phyloP scores from a whole-genome alignment of 1,140 invertebrate species.

The Maniola jurtina region DNA sequence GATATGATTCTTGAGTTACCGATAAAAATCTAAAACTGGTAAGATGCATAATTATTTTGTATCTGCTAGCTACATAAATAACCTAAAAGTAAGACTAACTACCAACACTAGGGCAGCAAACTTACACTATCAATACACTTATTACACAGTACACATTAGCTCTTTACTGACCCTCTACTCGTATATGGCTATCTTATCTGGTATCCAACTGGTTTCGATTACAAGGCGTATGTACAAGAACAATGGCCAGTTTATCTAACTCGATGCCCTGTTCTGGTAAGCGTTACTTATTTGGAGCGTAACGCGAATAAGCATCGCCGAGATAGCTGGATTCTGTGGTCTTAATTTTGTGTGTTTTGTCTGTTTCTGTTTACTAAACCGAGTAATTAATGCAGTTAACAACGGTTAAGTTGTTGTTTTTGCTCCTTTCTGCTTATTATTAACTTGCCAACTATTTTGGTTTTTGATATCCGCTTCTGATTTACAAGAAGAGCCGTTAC shows the following conservation, averaged over 20 bases:
- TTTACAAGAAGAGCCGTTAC: too few species aligned
- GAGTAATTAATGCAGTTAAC: constrained; percentile 1
- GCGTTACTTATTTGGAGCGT: constrained; percentile 18
- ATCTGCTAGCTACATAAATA: too few species aligned
- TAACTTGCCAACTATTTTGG: too few species aligned
- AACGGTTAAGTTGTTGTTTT: too few species aligned
- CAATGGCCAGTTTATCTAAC: constrained; percentile 16
- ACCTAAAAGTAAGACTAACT: too few species aligned
- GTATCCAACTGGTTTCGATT: constrained; percentile 12
- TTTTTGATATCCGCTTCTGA: too few species aligned
- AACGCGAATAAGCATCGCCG: constrained; percentile 12
- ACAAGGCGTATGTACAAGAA: constrained; percentile 20
- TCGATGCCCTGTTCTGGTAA: constrained; percentile 2
- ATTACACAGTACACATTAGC: too few species aligned
- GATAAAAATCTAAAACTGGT: too few species aligned
- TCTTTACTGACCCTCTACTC: neutral
- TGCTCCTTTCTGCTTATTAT: too few species aligned
- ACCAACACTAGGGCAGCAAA: too few species aligned
- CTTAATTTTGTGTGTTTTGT: neutral
- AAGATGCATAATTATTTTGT: too few species aligned
- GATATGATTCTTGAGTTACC: too few species aligned
- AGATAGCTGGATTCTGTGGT: constrained; percentile 3
- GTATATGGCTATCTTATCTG: constrained; percentile 20
- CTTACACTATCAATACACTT: neutral
- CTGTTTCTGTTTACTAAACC: neutral